Evolutionary conservation across 1,140 invertebrate species (phyloP).

Genomic region (Aphis gossypii): DNA sequence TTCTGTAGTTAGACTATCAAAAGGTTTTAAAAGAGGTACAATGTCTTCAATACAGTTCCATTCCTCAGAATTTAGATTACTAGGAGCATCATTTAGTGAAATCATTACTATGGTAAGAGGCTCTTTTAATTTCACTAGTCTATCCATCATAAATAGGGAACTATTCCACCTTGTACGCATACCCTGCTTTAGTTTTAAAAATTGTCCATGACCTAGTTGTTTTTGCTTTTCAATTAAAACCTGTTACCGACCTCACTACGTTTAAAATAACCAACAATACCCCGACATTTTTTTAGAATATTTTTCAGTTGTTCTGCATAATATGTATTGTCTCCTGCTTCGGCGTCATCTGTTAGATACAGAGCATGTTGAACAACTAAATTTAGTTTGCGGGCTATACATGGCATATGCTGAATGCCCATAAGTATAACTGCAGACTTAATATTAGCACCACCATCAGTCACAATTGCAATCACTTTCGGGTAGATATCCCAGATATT

Average conservation of each 20-base stretch:
- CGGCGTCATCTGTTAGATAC: background rate
- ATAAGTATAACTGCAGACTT: background rate
- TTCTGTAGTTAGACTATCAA: background rate
- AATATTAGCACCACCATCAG: constrained; percentile 7
- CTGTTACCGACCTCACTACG: background rate
- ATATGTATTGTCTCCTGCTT: background rate
- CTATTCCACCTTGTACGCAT: background rate
- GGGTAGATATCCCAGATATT: background rate
- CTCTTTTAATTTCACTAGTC: constrained; percentile 25
- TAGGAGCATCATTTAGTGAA: background rate
- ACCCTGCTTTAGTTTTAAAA: constrained; percentile 12
- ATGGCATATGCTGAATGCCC: background rate
- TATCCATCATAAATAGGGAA: background rate
- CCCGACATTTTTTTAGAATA: background rate
- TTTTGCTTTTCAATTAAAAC: background rate
- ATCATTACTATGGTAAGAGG: background rate
- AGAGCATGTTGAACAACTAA: background rate
- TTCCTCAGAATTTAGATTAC: background rate
- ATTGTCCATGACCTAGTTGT: background rate
- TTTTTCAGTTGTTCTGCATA: background rate
- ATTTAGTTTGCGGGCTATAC: constrained; percentile 8
- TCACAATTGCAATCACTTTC: constrained; percentile 5
- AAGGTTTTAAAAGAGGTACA: constrained; percentile 15
- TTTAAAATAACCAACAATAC: constrained; percentile 15
- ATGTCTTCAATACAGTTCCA: background rate